phyloP scores from a whole-genome alignment of 2,113 vertebrate species.

The Phaethornis superciliosus region DNA sequence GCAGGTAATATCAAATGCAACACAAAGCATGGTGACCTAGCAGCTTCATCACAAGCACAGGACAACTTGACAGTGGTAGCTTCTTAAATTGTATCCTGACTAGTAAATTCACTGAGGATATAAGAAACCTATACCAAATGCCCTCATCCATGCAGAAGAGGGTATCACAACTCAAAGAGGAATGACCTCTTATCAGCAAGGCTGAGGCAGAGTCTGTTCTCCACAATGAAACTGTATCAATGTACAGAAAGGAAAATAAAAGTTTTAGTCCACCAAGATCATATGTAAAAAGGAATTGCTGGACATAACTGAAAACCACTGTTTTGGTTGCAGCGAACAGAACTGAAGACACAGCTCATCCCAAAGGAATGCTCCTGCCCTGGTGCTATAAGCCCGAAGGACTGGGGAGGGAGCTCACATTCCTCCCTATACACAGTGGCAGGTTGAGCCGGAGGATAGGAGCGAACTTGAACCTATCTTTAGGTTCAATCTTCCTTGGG shows the following conservation, averaged over 20 bases:
- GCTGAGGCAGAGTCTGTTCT: background rate
- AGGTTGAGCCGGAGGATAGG: background rate
- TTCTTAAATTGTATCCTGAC: background rate
- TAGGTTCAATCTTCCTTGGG: background rate
- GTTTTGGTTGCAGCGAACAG: background rate
- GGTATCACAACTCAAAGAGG: background rate
- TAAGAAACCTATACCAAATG: background rate
- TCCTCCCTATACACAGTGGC: background rate
- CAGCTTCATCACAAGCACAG: background rate
- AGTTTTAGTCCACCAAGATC: background rate
- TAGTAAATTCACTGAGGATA: background rate
- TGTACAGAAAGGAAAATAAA: background rate
- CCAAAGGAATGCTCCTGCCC: background rate
- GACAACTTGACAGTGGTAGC: background rate
- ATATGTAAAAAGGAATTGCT: background rate
- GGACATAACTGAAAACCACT: background rate
- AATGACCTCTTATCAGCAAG: background rate
- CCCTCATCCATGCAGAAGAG: background rate
- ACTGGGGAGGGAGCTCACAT: background rate
- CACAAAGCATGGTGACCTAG: background rate
- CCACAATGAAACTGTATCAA: background rate
- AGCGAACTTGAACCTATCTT: background rate
- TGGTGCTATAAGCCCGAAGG: background rate
- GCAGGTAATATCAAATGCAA: background rate
- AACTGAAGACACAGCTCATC: background rate